A percentile compares a stretch with the other conserved stretches of the same genome.
Conservation (phyloP, 2,113 vertebrate genomes). For the Genyomyrus donnyi region DNA sequence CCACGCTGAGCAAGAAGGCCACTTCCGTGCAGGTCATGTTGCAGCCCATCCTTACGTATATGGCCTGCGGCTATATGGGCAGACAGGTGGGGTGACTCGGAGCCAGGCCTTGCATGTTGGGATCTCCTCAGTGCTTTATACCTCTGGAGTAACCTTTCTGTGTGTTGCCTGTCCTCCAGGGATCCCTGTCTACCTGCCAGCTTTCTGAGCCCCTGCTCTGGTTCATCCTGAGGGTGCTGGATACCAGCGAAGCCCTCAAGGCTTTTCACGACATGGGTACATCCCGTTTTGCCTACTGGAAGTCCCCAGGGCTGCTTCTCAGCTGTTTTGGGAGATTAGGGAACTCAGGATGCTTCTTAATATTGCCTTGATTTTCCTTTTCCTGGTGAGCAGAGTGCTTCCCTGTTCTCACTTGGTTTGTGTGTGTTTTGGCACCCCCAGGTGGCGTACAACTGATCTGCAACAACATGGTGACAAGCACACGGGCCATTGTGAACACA, state of each 20-base stretch:
- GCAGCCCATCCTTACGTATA: constrained; percentile 96
- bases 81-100: constrained; percentile 69
- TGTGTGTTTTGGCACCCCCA: constrained; percentile 36
- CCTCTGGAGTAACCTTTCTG: neutral
- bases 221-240: constrained; percentile 94
- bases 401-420: neutral
- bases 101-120: neutral
- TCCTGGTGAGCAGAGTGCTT: neutral
- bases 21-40: constrained; percentile 95
- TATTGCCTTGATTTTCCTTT: neutral
- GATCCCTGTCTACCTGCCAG: constrained; percentile 94
- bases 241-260: constrained; percentile 94
- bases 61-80: constrained; percentile 99
- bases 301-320: neutral
- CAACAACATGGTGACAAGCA: constrained; percentile 99
- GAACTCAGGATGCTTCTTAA: neutral
- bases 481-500: constrained; percentile 95
- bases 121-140: neutral
- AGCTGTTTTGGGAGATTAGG: neutral
- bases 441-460: constrained; percentile 97
- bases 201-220: constrained; percentile 93
- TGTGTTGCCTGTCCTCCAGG: constrained; percentile 51
- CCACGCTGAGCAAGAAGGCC: constrained; percentile 92
- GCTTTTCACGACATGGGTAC: constrained; percentile 97
- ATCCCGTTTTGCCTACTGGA: constrained; percentile 22